These are phyloP conservation scores for Apostichopus parvimensis DNA, from an alignment of 35 echinoderm and acorn worm species.

Conservation along the genomic window DNA sequence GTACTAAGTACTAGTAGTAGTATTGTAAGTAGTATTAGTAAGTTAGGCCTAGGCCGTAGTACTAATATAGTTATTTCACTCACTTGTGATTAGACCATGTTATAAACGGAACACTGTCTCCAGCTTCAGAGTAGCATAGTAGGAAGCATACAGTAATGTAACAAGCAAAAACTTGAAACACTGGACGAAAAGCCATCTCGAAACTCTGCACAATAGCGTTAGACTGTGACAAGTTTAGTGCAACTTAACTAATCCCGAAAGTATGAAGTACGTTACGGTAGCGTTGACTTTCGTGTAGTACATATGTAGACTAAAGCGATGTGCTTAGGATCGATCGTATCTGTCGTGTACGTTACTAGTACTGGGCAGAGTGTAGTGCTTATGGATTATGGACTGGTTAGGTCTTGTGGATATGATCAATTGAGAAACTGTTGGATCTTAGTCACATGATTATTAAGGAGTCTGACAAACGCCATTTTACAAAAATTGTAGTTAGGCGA, in stretches of 20 bases:
- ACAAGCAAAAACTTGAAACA: not conserved
- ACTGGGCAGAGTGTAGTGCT: not conserved
- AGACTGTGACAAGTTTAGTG: too few relatives aligned
- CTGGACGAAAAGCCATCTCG: not conserved
- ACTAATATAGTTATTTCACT: not conserved
- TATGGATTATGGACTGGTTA: too few relatives aligned
- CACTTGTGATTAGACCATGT: constrained; percentile 27
- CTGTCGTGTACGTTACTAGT: too few relatives aligned
- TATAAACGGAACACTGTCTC: constrained; percentile 18
- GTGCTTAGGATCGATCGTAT: too few relatives aligned
- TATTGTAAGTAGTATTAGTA: too few relatives aligned
- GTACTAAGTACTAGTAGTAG: not conserved
- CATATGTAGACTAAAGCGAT: too few relatives aligned
- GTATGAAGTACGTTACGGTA: too few relatives aligned
- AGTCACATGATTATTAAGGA: not conserved
- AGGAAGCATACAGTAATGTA: not conserved
- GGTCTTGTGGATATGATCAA: not conserved
- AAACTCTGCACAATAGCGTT: not conserved
- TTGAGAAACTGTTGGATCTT: not conserved
- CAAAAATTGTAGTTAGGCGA: too few relatives aligned
- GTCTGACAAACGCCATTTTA: not conserved
- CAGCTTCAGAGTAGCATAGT: constrained; percentile 1
- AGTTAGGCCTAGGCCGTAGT: not conserved
- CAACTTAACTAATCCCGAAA: too few relatives aligned
- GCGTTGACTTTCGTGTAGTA: too few relatives aligned